Evolutionary conservation across 1,140 invertebrate species (phyloP).

Genomic region (Lordiphosa stackelbergi): DNA sequence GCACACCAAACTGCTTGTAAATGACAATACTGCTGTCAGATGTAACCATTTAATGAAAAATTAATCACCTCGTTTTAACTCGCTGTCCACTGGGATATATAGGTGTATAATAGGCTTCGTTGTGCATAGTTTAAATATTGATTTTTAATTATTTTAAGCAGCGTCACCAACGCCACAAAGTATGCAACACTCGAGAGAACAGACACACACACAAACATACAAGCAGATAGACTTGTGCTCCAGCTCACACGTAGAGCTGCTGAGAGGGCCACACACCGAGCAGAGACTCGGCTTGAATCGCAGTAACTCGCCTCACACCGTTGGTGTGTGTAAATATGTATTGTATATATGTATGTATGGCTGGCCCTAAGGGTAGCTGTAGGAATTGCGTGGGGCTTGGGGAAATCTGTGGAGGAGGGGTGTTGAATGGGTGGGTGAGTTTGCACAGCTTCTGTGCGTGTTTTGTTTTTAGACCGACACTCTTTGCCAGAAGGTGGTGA

Average conservation of each 20-base stretch:
- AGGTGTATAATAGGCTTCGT: slow-evolving; percentile 15
- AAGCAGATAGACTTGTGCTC: slow-evolving; percentile 17
- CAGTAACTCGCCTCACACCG: slow-evolving; percentile 46
- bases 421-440: background rate
- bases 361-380: slow-evolving; percentile 59
- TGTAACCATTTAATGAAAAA: background rate
- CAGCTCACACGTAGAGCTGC: slow-evolving; percentile 34
- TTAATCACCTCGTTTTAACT: background rate
- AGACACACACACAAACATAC: slow-evolving; percentile 25
- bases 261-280: slow-evolving; percentile 48
- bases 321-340: slow-evolving; percentile 7
- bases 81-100: background rate
- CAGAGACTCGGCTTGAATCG: slow-evolving; percentile 37
- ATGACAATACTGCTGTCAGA: too few species aligned
- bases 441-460: slow-evolving; percentile 21
- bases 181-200: slow-evolving; percentile 50
- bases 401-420: slow-evolving; percentile 2
- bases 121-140: slow-evolving; percentile 68
- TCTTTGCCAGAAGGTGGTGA: slow-evolving; percentile 20
- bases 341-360: background rate
- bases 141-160: slow-evolving; percentile 76
- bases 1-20: too few species aligned
- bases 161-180: slow-evolving; percentile 51
- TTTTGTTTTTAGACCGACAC: slow-evolving; percentile 68
- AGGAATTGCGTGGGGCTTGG: slow-evolving; percentile 36